Evolutionary conservation across 2,888 invertebrate genomes (phyloP).

Genomic region (Agrotis exclamationis): DNA sequence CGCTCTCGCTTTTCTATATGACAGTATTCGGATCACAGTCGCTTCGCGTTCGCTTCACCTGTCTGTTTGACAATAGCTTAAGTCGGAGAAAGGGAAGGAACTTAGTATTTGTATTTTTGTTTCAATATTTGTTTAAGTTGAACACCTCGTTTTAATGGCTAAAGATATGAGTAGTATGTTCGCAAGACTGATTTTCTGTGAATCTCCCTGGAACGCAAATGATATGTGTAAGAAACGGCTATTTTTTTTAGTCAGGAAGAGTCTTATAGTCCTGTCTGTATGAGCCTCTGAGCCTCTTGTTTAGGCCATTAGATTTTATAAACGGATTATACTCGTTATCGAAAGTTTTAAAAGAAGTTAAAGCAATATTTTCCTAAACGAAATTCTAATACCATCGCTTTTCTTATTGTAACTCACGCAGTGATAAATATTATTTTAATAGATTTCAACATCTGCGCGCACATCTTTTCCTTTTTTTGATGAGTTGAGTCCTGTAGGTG

Average conservation of each 20-base stretch:
- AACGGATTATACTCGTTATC: neutral
- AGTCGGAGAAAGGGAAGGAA: neutral
- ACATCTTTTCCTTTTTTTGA: neutral
- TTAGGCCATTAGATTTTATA: no score
- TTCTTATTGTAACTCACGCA: neutral
- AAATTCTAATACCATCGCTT: neutral
- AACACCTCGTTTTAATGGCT: neutral
- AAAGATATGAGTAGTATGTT: no score
- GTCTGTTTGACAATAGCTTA: no score
- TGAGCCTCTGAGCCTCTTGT: no score
- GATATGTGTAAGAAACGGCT: no score
- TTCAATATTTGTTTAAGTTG: neutral
- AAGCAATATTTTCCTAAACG: neutral
- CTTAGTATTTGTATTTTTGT: neutral
- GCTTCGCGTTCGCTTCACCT: no score
- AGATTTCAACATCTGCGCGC: neutral
- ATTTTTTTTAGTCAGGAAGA: no score
- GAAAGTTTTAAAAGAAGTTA: neutral
- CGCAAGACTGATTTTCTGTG: no score
- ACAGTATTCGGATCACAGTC: no score
- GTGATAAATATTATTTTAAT: constrained; percentile 7
- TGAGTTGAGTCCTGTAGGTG: neutral
- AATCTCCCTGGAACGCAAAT: no score
- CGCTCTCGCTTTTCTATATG: no score
- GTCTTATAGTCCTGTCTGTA: no score